Evolutionary conservation across 2,888 invertebrate genomes (phyloP).

Genomic region (Clostera curtula): DNA sequence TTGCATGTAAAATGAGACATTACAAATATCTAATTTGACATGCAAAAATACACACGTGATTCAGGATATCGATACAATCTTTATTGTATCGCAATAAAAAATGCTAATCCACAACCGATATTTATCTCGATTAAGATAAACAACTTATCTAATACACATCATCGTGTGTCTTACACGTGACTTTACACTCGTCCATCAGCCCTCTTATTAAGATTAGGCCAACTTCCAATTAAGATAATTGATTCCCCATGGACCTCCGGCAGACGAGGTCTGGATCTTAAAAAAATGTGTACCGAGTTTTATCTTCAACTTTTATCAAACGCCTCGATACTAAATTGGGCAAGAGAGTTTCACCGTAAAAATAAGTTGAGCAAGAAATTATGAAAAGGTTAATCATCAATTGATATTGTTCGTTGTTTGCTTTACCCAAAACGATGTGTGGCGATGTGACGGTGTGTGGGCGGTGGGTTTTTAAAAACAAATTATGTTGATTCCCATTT

Average conservation of each 20-base stretch:
- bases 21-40: too few relatives aligned
- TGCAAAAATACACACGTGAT: too few relatives aligned
- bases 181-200: constrained; percentile 42
- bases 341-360: constrained; percentile 21
- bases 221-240: constrained; percentile 68
- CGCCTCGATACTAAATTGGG: constrained; percentile 21
- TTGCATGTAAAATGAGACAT: too few relatives aligned
- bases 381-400: constrained; percentile 25
- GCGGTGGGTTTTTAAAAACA: too few relatives aligned
- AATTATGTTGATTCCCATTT: too few relatives aligned
- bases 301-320: constrained; percentile 28
- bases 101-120: too few relatives aligned
- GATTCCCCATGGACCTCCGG: constrained; percentile 53
- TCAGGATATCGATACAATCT: too few relatives aligned
- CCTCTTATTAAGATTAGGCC: constrained; percentile 57
- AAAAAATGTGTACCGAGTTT: constrained; percentile 33
- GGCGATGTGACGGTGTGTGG: too few relatives aligned
- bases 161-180: constrained; percentile 34
- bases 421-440: too few relatives aligned
- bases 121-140: constrained; percentile 32
- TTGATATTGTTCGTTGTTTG: too few relatives aligned
- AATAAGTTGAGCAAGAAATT: constrained; percentile 22
- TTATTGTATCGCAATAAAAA: too few relatives aligned
- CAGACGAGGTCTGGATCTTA: constrained; percentile 33
- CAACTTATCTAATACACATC: constrained; percentile 34